Evolutionary conservation across 92 coral and sea anemone genomes (phyloP).

Genomic region (Porites lobata): DNA sequence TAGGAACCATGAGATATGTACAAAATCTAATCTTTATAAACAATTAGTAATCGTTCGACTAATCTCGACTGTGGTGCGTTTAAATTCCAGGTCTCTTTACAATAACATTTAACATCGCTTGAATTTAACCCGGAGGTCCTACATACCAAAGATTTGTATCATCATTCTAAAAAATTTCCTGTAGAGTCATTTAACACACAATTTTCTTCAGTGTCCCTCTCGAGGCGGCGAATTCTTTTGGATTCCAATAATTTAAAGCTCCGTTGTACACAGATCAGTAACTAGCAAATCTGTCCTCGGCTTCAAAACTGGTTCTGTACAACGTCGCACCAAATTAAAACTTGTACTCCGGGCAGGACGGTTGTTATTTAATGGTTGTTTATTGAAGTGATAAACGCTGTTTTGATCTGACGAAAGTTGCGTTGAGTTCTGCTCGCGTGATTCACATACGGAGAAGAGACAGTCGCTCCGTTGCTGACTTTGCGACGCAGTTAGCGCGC

Average conservation of each 20-base stretch:
- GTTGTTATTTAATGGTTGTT: constrained; percentile 35
- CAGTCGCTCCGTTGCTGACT: constrained; percentile 6
- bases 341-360: constrained; percentile 53
- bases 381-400: constrained; percentile 22
- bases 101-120: constrained; percentile 22
- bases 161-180: background rate
- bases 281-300: constrained; percentile 58
- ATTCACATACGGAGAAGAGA: constrained; percentile 25
- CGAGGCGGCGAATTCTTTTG: background rate
- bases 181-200: background rate
- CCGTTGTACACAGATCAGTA: constrained; percentile 96
- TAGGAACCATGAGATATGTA: background rate
- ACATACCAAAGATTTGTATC: constrained; percentile 17
- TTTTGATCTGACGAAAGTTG: background rate
- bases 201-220: background rate
- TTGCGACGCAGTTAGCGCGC: background rate
- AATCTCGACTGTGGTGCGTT: constrained; percentile 14
- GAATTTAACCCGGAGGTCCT: constrained; percentile 21
- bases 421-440: constrained; percentile 11
- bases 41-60: constrained; percentile 15
- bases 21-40: constrained; percentile 30
- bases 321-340: constrained; percentile 51
- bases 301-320: constrained; percentile 42
- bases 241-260: constrained; percentile 62
- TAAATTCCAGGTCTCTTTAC: background rate